These are phyloP conservation scores for Nymphalis io DNA, from an alignment of 1,140 invertebrate genomes.

Conservation along the genomic window DNA sequence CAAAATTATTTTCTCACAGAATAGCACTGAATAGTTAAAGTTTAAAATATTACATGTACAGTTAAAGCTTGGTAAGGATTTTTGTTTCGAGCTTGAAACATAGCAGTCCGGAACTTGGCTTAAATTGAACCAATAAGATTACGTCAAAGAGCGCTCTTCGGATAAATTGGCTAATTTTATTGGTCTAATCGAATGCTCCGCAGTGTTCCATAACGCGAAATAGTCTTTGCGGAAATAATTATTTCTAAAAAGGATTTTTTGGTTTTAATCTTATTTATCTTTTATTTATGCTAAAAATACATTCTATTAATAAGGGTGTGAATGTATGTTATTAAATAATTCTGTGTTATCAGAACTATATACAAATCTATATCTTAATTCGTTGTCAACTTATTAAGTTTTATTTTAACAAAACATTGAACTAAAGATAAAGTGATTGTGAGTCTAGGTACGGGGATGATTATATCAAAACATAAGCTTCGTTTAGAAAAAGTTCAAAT, in stretches of 20 bases:
- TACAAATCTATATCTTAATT: too few relatives aligned
- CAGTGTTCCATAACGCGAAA: conserved; percentile 10
- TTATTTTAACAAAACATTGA: too few relatives aligned
- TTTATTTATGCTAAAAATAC: too few relatives aligned
- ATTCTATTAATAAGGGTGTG: too few relatives aligned
- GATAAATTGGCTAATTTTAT: conserved; percentile 36
- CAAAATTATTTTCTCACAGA: too few relatives aligned
- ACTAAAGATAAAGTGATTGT: too few relatives aligned
- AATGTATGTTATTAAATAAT: too few relatives aligned
- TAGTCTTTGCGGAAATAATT: neutral
- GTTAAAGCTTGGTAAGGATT: neutral
- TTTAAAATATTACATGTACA: neutral
- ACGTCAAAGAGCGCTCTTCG: conserved; percentile 12
- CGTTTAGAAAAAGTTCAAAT: neutral
- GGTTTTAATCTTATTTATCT: too few relatives aligned
- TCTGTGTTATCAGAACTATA: too few relatives aligned
- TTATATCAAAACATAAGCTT: neutral
- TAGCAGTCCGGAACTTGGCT: neutral
- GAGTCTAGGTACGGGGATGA: neutral
- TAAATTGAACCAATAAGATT: conserved; percentile 29
- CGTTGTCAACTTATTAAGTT: too few relatives aligned
- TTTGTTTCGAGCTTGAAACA: conserved; percentile 6
- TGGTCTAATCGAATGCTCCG: conserved; percentile 22
- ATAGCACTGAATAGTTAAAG: too few relatives aligned
- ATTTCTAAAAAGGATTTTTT: too few relatives aligned